These are phyloP conservation scores for Acanthochromis polyacanthus DNA, from an alignment of 2,113 vertebrate genomes.

Conservation along the genomic window DNA sequence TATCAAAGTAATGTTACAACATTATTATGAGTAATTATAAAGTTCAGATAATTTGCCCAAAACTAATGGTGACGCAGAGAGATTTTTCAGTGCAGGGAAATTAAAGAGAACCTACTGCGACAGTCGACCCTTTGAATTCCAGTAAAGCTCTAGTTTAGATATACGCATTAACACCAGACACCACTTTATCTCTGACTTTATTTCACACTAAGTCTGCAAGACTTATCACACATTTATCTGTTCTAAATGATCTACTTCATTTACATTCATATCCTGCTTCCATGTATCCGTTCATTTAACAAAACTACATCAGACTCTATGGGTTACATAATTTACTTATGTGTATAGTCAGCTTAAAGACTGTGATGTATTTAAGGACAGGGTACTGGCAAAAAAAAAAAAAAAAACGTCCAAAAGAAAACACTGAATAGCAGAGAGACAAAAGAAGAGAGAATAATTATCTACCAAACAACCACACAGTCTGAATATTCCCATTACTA, in stretches of 20 bases:
- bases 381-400: not conserved
- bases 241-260: conserved; percentile 18
- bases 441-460: conserved; percentile 51
- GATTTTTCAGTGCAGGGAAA: not conserved
- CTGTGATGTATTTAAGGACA: not conserved
- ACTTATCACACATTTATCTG: conserved; percentile 6
- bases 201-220: conserved; percentile 8
- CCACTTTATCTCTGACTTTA: not conserved
- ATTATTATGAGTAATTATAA: not conserved
- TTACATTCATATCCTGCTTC: not conserved
- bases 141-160: not conserved
- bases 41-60: not conserved
- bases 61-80: not conserved
- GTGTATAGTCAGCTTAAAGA: not conserved
- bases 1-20: not conserved
- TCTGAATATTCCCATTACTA: conserved; percentile 54
- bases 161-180: not conserved
- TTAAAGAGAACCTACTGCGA: not conserved
- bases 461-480: conserved; percentile 40
- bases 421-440: not conserved
- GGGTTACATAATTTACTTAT: not conserved
- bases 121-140: not conserved
- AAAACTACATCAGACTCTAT: not conserved
- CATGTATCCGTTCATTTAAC: not conserved
- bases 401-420: not conserved